These are phyloP conservation scores for Creontiades dilutus DNA, from an alignment of 2,888 invertebrate genomes.

Conservation along the genomic window DNA sequence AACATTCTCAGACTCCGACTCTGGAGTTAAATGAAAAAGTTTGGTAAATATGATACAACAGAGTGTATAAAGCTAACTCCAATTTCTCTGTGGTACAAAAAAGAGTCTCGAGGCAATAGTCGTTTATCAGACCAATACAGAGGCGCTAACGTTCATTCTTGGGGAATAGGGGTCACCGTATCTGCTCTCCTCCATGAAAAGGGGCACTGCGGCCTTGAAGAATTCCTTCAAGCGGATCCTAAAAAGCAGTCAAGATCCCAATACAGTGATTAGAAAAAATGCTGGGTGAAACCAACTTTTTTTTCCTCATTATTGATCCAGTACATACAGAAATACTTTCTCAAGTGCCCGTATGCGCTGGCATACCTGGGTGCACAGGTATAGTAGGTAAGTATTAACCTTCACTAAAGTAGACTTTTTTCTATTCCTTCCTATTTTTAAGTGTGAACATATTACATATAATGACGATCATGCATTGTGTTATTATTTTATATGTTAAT, in stretches of 20 bases:
- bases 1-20: too few relatives aligned
- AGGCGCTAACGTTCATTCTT: constrained; percentile 6
- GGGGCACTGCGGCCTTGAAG: background rate
- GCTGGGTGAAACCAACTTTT: too few relatives aligned
- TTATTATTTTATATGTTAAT: too few relatives aligned
- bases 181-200: constrained; percentile 28
- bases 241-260: constrained; percentile 16
- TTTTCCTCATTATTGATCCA: too few relatives aligned
- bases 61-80: background rate
- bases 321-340: too few relatives aligned
- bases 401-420: too few relatives aligned
- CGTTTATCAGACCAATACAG: constrained; percentile 32
- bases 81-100: background rate
- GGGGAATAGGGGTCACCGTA: constrained; percentile 2
- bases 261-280: background rate
- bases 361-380: too few relatives aligned
- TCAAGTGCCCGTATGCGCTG: too few relatives aligned
- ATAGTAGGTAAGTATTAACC: too few relatives aligned
- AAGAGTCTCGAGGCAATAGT: constrained; percentile 5
- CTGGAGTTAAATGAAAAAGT: background rate
- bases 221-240: constrained; percentile 32
- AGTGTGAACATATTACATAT: too few relatives aligned
- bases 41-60: background rate
- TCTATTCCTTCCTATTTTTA: too few relatives aligned
- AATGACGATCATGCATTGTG: too few relatives aligned